A percentile compares a stretch with the other conserved stretches of the same genome.
Evolutionary conservation across 2,797 vertebrate genomes (phyloP).

Genomic region (Eidolon dupreanum): DNA sequence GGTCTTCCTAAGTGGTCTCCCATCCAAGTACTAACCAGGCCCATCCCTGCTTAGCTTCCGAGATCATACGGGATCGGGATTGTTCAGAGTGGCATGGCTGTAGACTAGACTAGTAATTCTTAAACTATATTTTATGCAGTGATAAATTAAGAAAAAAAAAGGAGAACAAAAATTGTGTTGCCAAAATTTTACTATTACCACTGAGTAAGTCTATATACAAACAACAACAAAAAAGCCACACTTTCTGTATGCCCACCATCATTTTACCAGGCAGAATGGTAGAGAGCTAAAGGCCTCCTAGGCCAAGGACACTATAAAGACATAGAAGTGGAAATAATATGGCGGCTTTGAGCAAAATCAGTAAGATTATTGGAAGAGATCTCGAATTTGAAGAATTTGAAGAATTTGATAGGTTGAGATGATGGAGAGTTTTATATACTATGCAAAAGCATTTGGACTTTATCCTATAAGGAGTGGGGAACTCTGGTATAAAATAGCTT

Average conservation of each 20-base stretch:
- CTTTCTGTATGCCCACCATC: not conserved
- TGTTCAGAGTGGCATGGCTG: no score
- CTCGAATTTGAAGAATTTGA: not conserved
- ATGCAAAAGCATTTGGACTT: not conserved
- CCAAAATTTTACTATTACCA: not conserved
- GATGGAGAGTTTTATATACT: not conserved
- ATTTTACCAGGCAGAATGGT: not conserved
- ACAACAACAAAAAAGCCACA: not conserved
- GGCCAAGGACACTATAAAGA: not conserved
- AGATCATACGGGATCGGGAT: no score
- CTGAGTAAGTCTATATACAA: not conserved
- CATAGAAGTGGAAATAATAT: not conserved
- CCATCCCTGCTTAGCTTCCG: no score
- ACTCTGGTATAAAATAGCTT: not conserved
- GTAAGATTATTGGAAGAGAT: not conserved
- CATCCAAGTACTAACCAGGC: no score
- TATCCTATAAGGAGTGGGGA: not conserved
- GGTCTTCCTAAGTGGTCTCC: no score
- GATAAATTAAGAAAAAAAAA: conserved; percentile 12
- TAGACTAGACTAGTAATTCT: not conserved
- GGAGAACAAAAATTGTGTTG: not conserved
- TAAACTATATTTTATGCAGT: not conserved
- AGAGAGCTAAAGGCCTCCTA: not conserved
- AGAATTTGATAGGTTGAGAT: not conserved
- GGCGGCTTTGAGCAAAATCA: not conserved